A percentile compares a stretch with the other conserved stretches of the same genome.
These are phyloP conservation scores for Toxotes lorentzi DNA, from an alignment of 2,797 vertebrate species.

Conservation along the genomic window DNA sequence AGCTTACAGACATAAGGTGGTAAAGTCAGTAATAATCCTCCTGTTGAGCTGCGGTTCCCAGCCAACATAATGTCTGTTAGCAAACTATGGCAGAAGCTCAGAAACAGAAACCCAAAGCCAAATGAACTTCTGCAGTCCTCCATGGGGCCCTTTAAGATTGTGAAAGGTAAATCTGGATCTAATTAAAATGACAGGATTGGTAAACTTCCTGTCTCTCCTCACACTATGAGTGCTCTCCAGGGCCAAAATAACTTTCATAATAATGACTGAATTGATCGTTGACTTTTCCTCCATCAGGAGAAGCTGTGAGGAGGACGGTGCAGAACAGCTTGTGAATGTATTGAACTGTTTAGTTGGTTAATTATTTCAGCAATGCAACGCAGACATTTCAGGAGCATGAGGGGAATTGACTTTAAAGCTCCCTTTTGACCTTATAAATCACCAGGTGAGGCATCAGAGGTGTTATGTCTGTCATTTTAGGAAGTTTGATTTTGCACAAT, in stretches of 20 bases:
- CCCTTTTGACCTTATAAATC: neutral
- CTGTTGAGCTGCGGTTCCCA: constrained; percentile 14
- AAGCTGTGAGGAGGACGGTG: constrained; percentile 14
- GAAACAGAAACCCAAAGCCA: constrained; percentile 65
- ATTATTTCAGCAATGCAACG: neutral
- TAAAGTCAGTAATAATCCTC: constrained; percentile 7
- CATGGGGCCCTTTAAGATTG: constrained; percentile 67
- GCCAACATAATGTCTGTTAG: constrained; percentile 26
- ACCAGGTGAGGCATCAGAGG: neutral
- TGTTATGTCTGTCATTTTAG: too few species aligned
- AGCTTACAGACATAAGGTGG: neutral
- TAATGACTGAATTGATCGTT: constrained; percentile 57
- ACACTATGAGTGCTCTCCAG: constrained; percentile 22
- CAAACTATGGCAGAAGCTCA: constrained; percentile 38
- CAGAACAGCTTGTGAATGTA: constrained; percentile 35
- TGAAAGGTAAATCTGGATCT: constrained; percentile 70
- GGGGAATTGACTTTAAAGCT: neutral
- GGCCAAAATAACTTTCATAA: constrained; percentile 70
- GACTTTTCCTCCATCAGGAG: constrained; percentile 30
- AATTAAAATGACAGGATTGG: constrained; percentile 76
- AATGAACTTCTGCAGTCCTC: constrained; percentile 70
- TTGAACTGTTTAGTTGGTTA: neutral
- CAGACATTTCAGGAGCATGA: neutral
- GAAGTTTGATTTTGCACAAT: too few species aligned
- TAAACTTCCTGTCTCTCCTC: constrained; percentile 55